Conservation (phyloP, 2,113 vertebrate genomes). For the Tricholaema leucomelas region DNA sequence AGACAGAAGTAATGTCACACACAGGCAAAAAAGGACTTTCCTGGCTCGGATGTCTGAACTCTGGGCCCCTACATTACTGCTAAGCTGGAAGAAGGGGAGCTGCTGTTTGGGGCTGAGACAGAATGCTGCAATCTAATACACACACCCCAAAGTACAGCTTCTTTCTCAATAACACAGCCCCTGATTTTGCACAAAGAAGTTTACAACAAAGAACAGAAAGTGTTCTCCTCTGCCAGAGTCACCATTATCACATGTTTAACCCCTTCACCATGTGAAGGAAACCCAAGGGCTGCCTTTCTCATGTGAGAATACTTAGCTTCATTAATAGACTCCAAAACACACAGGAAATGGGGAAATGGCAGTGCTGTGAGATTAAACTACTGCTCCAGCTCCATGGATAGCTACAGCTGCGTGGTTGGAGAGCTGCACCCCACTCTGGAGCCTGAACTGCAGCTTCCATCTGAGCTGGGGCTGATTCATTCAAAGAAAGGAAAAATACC, state of each 20-base stretch:
- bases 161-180: background rate
- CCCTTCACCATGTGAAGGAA: conserved; percentile 6
- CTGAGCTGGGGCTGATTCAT: background rate
- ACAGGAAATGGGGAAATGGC: background rate
- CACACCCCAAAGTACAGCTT: background rate
- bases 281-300: conserved; percentile 6
- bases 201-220: background rate
- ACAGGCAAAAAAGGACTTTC: background rate
- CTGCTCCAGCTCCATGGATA: conserved; percentile 32
- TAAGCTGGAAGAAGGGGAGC: background rate
- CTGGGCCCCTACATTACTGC: background rate
- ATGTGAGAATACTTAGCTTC: background rate
- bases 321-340: conserved; percentile 3
- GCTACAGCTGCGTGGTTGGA: background rate
- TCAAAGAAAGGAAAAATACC: background rate
- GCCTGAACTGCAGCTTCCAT: background rate
- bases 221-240: background rate
- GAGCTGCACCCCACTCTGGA: background rate
- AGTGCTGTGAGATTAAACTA: conserved; percentile 16
- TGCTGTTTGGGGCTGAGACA: background rate
- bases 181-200: background rate
- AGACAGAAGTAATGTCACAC: background rate
- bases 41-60: background rate
- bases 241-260: background rate
- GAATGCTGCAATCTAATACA: background rate